These are phyloP conservation scores for Bicyclus anynana DNA, from an alignment of 1,140 invertebrate species.

Conservation along the genomic window DNA sequence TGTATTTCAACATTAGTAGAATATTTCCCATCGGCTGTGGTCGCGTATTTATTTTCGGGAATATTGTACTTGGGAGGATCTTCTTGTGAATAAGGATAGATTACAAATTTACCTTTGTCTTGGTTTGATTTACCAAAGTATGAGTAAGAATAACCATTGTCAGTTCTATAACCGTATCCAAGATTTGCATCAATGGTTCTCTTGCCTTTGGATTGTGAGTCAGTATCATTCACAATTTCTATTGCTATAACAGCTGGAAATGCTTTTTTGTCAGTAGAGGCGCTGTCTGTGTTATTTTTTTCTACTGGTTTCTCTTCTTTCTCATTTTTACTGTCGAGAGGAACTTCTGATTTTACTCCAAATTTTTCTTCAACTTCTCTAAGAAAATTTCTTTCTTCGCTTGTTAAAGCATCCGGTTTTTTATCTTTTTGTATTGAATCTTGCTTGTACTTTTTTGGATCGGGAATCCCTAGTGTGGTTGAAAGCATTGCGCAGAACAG, in stretches of 20 bases:
- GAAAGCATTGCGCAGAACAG: slow-evolving; percentile 38
- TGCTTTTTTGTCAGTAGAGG: slow-evolving; percentile 29
- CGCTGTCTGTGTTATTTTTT: not conserved
- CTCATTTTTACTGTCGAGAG: slow-evolving; percentile 33
- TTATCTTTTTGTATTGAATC: slow-evolving; percentile 46
- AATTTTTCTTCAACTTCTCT: slow-evolving; percentile 74
- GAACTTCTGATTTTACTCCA: slow-evolving; percentile 60
- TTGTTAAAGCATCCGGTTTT: slow-evolving; percentile 47
- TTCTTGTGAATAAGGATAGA: slow-evolving; percentile 80
- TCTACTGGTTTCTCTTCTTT: slow-evolving; percentile 20
- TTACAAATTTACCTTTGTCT: slow-evolving; percentile 76
- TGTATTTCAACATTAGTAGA: slow-evolving; percentile 62
- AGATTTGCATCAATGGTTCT: slow-evolving; percentile 78
- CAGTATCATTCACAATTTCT: slow-evolving; percentile 78
- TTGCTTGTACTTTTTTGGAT: slow-evolving; percentile 65
- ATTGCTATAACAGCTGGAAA: slow-evolving; percentile 78
- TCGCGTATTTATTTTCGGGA: slow-evolving; percentile 27
- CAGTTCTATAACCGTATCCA: slow-evolving; percentile 76
- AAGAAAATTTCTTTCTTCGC: slow-evolving; percentile 68
- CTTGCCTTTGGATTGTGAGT: slow-evolving; percentile 74
- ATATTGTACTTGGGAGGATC: slow-evolving; percentile 54
- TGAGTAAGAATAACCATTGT: slow-evolving; percentile 73
- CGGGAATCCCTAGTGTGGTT: slow-evolving; percentile 38
- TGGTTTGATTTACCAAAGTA: slow-evolving; percentile 68
- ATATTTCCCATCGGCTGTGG: slow-evolving; percentile 21